A percentile compares a stretch with the other conserved stretches of the same genome.
phyloP scores from a whole-genome alignment of 2,888 invertebrate species.

The Polyploca ridens region DNA sequence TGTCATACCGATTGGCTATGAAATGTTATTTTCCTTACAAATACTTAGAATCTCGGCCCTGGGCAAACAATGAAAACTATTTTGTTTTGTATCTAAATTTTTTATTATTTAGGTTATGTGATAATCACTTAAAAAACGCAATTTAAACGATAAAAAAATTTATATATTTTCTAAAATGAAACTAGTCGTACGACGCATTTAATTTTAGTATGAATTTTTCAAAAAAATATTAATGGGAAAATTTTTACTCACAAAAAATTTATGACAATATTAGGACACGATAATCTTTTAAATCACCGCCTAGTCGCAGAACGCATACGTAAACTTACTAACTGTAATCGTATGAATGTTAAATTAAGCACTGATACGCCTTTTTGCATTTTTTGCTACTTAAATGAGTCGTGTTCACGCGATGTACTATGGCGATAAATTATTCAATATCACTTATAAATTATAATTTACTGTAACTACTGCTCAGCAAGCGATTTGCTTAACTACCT shows the following conservation, averaged over 20 bases:
- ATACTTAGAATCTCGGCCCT: slow-evolving; percentile 2
- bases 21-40: neutral
- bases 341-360: neutral
- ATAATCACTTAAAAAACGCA: neutral
- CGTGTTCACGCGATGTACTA: neutral
- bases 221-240: neutral
- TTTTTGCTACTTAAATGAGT: neutral
- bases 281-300: neutral
- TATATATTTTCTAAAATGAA: neutral
- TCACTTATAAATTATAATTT: neutral
- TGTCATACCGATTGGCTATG: slow-evolving; percentile 6
- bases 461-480: neutral
- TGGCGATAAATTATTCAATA: neutral
- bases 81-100: neutral
- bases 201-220: neutral
- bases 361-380: neutral
- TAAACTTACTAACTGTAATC: neutral
- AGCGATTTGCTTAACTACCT: slow-evolving; percentile 15
- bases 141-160: neutral
- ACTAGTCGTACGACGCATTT: slow-evolving; percentile 4
- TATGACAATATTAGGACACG: neutral
- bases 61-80: neutral
- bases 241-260: neutral
- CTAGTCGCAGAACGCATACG: neutral
- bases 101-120: slow-evolving; percentile 1